Evolutionary conservation across 2,888 invertebrate species (phyloP).

Genomic region (Himalopsyche japonica): DNA sequence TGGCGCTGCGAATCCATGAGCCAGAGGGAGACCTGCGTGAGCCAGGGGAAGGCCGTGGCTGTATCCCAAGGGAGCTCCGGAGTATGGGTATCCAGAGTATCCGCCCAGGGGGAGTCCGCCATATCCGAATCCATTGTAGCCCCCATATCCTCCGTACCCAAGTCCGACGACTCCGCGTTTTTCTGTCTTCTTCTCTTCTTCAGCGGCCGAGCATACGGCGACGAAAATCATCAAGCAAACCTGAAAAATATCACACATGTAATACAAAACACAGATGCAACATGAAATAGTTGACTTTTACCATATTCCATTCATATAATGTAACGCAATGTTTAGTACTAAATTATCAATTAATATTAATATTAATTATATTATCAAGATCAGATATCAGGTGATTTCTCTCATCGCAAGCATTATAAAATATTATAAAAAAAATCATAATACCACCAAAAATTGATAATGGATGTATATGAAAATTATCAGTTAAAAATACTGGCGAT

Average conservation of each 20-base stretch:
- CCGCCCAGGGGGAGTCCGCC: slow-evolving; percentile 40
- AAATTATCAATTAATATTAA: too few relatives aligned
- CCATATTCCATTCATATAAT: too few relatives aligned
- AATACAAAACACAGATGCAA: too few relatives aligned
- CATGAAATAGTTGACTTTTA: too few relatives aligned
- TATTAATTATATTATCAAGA: too few relatives aligned
- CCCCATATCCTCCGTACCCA: slow-evolving; percentile 47
- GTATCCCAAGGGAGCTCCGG: slow-evolving; percentile 14
- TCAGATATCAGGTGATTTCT: too few relatives aligned
- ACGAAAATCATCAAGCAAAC: slow-evolving; percentile 47
- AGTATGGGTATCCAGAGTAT: background rate
- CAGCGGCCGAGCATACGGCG: slow-evolving; percentile 53
- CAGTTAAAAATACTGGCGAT: too few relatives aligned
- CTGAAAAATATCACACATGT: background rate
- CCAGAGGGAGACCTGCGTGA: background rate
- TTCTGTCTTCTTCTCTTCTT: slow-evolving; percentile 56
- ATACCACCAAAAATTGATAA: too few relatives aligned
- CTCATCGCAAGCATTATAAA: too few relatives aligned
- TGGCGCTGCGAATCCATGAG: slow-evolving; percentile 4
- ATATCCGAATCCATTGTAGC: slow-evolving; percentile 43
- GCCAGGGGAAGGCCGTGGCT: slow-evolving; percentile 16
- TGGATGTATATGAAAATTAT: too few relatives aligned
- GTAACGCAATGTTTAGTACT: too few relatives aligned
- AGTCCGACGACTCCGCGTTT: slow-evolving; percentile 56
- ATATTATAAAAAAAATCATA: too few relatives aligned